Percentiles rank a stretch among this genome's conserved stretches.
phyloP scores from a whole-genome alignment of 2,888 invertebrate genomes.

The Formica aserva region DNA sequence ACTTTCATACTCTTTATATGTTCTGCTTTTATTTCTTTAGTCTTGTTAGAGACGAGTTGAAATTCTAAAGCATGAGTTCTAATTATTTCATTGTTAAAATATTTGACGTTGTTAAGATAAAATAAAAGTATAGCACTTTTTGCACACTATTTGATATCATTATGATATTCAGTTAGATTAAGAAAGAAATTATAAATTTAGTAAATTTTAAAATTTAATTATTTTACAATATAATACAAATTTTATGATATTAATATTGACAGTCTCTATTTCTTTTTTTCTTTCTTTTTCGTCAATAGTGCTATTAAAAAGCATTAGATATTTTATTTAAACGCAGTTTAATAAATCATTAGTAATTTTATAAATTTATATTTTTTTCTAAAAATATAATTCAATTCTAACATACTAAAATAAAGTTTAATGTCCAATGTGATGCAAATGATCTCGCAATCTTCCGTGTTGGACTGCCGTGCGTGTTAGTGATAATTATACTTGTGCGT shows the following conservation, averaged over 20 bases:
- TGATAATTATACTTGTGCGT: no score
- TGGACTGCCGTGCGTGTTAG: no score
- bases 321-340: not conserved
- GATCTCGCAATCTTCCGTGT: not conserved
- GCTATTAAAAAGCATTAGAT: not conserved
- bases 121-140: not conserved
- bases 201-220: not conserved
- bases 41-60: slow-evolving; percentile 24
- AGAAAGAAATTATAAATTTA: not conserved
- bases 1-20: not conserved
- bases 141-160: not conserved
- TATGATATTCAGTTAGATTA: not conserved
- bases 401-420: not conserved
- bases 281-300: not conserved
- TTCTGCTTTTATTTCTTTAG: slow-evolving; percentile 23
- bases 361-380: not conserved
- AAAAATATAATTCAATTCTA: not conserved
- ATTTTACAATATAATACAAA: not conserved
- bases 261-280: not conserved
- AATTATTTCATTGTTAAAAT: slow-evolving; percentile 17
- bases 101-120: not conserved
- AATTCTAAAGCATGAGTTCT: slow-evolving; percentile 27
- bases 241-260: slow-evolving; percentile 3
- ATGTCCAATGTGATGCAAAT: not conserved
- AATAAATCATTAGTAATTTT: not conserved